Percentiles rank a stretch among this genome's conserved stretches.
These are phyloP conservation scores for Adelphocoris suturalis DNA, from an alignment of 2,888 invertebrate genomes.

Conservation along the genomic window DNA sequence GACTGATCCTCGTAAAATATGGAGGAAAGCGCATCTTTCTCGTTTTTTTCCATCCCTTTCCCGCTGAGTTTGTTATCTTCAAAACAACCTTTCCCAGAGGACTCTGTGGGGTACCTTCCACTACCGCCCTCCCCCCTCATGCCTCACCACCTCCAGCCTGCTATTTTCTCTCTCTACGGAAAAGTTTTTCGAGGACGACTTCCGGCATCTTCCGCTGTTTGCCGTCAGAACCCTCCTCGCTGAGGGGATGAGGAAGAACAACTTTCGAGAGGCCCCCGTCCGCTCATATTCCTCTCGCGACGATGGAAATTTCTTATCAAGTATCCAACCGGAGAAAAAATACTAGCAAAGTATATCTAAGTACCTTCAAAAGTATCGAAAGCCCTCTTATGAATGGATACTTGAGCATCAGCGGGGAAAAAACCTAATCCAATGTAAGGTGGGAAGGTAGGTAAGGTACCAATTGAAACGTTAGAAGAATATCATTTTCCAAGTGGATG, in stretches of 20 bases:
- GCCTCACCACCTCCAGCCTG: not conserved
- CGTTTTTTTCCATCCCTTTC: constrained; percentile 9
- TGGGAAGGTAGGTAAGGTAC: too few relatives aligned
- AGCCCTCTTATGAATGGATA: not conserved
- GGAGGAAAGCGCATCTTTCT: constrained; percentile 46
- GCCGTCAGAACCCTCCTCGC: not conserved
- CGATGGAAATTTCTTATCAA: constrained; percentile 36
- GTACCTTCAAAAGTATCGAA: not conserved
- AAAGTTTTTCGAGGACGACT: constrained; percentile 61
- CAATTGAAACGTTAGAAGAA: not conserved
- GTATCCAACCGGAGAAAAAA: constrained; percentile 14
- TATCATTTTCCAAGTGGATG: not conserved
- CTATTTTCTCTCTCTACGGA: not conserved
- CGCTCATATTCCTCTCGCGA: constrained; percentile 31
- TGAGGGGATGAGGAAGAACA: constrained; percentile 18
- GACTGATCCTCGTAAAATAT: constrained; percentile 54
- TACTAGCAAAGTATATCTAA: not conserved
- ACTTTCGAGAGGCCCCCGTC: constrained; percentile 16
- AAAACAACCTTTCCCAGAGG: constrained; percentile 50
- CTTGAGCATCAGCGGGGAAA: too few relatives aligned
- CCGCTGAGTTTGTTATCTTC: constrained; percentile 65
- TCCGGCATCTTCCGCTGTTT: constrained; percentile 54
- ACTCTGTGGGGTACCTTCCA: not conserved
- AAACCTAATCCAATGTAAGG: too few relatives aligned
- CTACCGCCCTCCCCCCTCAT: too few relatives aligned